Base-by-base conservation (phyloP, 2,113 vertebrate species). In the Eclectus roratus region DNA sequence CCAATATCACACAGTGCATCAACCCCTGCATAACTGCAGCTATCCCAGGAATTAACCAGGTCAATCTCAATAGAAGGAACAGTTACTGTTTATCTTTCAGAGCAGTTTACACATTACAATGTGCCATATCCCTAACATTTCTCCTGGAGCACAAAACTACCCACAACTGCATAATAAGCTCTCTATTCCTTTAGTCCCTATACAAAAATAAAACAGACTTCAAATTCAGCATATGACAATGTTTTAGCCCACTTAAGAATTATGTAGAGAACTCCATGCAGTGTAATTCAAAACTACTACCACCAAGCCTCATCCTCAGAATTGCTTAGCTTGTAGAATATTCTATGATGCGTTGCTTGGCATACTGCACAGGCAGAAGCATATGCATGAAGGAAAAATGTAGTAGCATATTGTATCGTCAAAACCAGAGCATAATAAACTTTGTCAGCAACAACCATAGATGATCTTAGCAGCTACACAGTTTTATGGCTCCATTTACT, bases 61-160 rank as follows among this genome's bases (percentile, higher is more conserved):
- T 33, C 23, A 9, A 46, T 18, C 9, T 35, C 35, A 70, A n/a
- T 0, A 44, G 46, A 63, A 47, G 47, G 13, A 72, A 20, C 16
- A 71, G 35, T 47, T 11, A 5, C 46, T 29, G 4, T 63, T 76
- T 29, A 80, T 21, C n/a, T 16, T 52, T 63, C 35, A 52, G 41
- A 79, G 66, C 31, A 41, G 21, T 66, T 61, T 47, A 47, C 2
- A 1, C 17, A 25, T 82, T 58, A 49, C 13, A 35, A 33, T 4
- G 16, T 18, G 35, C 12, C 0, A 0, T 27, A 68, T 10, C 23
- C 12, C 14, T 49, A 83, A 87, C 0, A 1, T 21, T 80, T 69
- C 49, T 73, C 31, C 28, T 77, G 17, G 17, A 69, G 25, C 7
- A 65, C 23, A 70, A 29, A 82, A 52, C 24, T 35, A 68, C 8